Base-by-base conservation (phyloP, 2,797 vertebrate genomes). In the Gorsachius magnificus region DNA sequence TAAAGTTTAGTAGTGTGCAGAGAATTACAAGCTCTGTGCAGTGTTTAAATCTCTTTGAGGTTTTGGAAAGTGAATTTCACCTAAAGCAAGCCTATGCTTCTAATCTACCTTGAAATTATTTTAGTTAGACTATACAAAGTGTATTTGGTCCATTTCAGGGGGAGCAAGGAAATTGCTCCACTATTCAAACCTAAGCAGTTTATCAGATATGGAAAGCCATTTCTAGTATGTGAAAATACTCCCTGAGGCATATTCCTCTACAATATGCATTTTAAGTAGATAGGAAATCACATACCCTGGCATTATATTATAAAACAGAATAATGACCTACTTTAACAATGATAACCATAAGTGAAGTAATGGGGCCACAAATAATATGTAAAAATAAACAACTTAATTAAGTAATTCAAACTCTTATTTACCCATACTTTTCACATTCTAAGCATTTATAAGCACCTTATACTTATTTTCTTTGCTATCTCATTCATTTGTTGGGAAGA, bases 71-170 rank as follows among this genome's bases (percentile, higher is more conserved):
- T 48, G 50, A 91, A 87, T 95, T 93, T 91, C 70, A 94, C 72
- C 70, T 78, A 81, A 92, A 96, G 92, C 20, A 81, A 95, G 56
- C 14, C n/a, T 43, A 92, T 0, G 2, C 5, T 91, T 91, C 90
- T 71, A 93, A 84, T 95, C 29, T 93, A 93, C 91, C 78, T 96
- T 97, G 86, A 98, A 96, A 93, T 92, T 95, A 88, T 81, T 92
- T 77, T 95, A 94, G 76, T 41, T 88, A 72, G 28, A 83, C 77
- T 87, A 90, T 82, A 64, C 63, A 24, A 83, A 85, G 68, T 56
- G 35, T 56, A 88, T 85, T 94, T 56, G 64, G 31, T 96, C 92
- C 69, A 79, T 86, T 89, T 89, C 46, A 63, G 54, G 48, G 25
- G 9, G 77, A 72, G 28, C 36, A 91, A 91, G 14, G 16, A 91